Percentiles rank a stretch among this genome's conserved stretches.
These are phyloP conservation scores for Aramus guarauna DNA, from an alignment of 2,113 vertebrate genomes.

Conservation along the genomic window DNA sequence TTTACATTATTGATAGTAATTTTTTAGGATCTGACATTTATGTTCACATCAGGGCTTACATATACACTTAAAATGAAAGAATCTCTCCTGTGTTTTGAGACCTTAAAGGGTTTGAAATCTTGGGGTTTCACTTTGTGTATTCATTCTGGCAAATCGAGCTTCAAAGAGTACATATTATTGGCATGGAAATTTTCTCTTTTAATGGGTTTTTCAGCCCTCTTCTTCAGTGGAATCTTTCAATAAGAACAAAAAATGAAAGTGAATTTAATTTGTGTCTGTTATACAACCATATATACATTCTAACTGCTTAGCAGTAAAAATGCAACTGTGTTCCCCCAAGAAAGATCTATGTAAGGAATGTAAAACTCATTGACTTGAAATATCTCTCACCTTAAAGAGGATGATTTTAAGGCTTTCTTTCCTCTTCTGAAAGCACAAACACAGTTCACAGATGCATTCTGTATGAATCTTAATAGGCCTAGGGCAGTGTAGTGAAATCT, in stretches of 20 bases:
- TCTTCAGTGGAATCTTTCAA: neutral
- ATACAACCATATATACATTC: neutral
- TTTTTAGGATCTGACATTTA: constrained; percentile 25
- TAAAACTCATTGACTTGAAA: neutral
- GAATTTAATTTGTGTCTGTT: neutral
- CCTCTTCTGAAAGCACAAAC: neutral
- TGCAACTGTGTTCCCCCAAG: neutral
- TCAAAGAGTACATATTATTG: neutral
- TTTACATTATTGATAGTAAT: neutral
- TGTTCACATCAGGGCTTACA: neutral
- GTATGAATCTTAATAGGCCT: constrained; percentile 1
- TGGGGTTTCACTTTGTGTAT: neutral
- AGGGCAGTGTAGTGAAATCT: neutral
- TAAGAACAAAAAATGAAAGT: neutral
- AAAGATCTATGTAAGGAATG: neutral
- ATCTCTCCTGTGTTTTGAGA: neutral
- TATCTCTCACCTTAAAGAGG: neutral
- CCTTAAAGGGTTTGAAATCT: neutral
- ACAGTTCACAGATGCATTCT: neutral
- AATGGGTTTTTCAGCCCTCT: neutral
- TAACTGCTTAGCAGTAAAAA: no score
- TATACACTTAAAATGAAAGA: neutral
- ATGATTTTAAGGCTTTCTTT: neutral
- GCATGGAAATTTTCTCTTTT: neutral
- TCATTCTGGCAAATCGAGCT: neutral